Percentiles rank a stretch among this genome's conserved stretches.
phyloP scores from a whole-genome alignment of 1,140 invertebrate genomes.

The Subanguina moxae region DNA sequence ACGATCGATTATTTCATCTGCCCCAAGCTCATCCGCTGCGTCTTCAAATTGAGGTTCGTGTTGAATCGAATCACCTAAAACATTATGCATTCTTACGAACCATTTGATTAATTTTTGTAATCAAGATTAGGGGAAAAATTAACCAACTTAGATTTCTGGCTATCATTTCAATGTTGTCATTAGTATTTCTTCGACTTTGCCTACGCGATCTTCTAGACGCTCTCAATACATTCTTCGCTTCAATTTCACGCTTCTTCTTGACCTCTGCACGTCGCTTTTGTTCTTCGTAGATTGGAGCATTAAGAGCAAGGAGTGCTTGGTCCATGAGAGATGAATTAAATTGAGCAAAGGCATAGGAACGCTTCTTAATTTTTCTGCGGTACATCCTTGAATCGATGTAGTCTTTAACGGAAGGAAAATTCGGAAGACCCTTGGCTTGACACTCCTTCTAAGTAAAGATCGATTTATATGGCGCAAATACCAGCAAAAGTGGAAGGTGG shows the following conservation, averaged over 20 bases:
- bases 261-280: slow-evolving; percentile 22
- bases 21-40: slow-evolving; percentile 8
- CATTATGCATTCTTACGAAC: too few relatives aligned
- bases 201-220: neutral
- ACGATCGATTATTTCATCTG: slow-evolving; percentile 5
- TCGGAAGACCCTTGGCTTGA: slow-evolving; percentile 11
- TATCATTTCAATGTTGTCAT: too few relatives aligned
- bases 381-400: slow-evolving; percentile 30
- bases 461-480: neutral
- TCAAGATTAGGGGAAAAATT: too few relatives aligned
- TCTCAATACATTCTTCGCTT: slow-evolving; percentile 2
- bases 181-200: too few relatives aligned
- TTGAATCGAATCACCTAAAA: slow-evolving; percentile 2
- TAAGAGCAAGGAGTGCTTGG: slow-evolving; percentile 19
- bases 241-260: slow-evolving; percentile 12
- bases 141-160: too few relatives aligned
- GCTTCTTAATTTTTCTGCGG: slow-evolving; percentile 22
- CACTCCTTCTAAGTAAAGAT: slow-evolving; percentile 20
- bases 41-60: neutral
- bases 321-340: slow-evolving; percentile 29
- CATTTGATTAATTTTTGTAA: too few relatives aligned
- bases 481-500: neutral
- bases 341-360: slow-evolving; percentile 26
- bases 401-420: slow-evolving; percentile 16
- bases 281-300: slow-evolving; percentile 23